Percentiles rank a stretch among this genome's conserved stretches.
Evolutionary conservation across 2,888 invertebrate species (phyloP).

Genomic region (Ditylenchus weischeri): DNA sequence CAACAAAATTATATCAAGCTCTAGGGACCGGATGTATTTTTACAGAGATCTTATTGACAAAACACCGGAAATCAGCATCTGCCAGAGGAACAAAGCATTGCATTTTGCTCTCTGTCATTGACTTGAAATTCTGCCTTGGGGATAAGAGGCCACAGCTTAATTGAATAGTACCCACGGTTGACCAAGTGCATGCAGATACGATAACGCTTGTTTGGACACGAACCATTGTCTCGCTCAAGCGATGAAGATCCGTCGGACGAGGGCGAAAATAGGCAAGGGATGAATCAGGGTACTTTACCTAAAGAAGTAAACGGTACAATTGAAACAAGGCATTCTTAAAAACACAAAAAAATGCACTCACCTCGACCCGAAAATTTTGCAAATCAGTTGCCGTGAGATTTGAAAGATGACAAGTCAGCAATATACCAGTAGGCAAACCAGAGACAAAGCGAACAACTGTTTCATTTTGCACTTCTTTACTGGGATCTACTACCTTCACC

Average conservation of each 20-base stretch:
- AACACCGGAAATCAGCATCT: constrained; percentile 14
- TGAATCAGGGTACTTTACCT: constrained; percentile 39
- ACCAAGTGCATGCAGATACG: constrained; percentile 32
- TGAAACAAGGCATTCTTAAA: neutral
- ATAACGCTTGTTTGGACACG: constrained; percentile 32
- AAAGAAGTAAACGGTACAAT: constrained; percentile 15
- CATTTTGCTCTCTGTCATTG: neutral
- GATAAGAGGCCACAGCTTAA: constrained; percentile 29
- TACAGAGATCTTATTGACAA: constrained; percentile 18
- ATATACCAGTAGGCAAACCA: constrained; percentile 46
- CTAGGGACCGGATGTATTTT: constrained; percentile 24
- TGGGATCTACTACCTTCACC: constrained; percentile 39
- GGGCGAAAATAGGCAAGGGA: constrained; percentile 31
- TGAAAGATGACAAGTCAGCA: constrained; percentile 37
- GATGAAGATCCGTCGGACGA: constrained; percentile 27
- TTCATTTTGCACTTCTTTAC: constrained; percentile 41
- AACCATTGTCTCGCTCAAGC: constrained; percentile 15
- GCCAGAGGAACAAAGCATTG: constrained; percentile 14
- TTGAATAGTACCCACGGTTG: constrained; percentile 25
- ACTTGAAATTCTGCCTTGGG: constrained; percentile 1
- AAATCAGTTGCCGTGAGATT: constrained; percentile 40
- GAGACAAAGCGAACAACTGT: constrained; percentile 41
- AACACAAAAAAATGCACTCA: constrained; percentile 14
- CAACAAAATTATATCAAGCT: constrained; percentile 6
- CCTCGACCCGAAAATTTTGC: constrained; percentile 39